Base-by-base conservation (phyloP, 2,113 vertebrate species). In the Abramis brama region DNA sequence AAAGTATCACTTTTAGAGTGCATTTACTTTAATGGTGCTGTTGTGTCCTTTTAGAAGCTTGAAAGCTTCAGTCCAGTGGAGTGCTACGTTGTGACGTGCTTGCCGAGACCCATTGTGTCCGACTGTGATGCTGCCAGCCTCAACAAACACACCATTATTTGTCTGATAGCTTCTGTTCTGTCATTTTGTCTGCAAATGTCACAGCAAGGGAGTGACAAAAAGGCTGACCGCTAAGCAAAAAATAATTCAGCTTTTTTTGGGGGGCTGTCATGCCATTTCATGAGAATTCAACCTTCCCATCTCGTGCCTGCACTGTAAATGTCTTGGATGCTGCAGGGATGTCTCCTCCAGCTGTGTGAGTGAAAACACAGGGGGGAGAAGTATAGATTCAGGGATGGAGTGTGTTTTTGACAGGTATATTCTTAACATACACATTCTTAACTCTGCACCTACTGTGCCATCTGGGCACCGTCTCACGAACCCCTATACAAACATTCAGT, bases 141-240 rank as follows among this genome's bases (percentile, higher is more conserved):
- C 68, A 59, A 87, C 70, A 87, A 88, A 86, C 52, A 66, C 45
- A 47, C 79, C 66, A 84, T 84, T 88, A 87, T 87, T 83, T 83
- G 45, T 84, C 83, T 64, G 75, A 84, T 83, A 70, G 83, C 59
- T 81, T 74, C 75, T 83, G 80, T 82, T 81, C 79, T 86, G 83
- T 88, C 59, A 88, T 87, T 86, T 86, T 73, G 17, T 45, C 71
- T 81, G 71, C 50, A 84, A 85, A 87, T 87, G 87, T 79, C 84
- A 84, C 39, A 30, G 71, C 57, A 43, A 82, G 81, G 70, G 85
- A 79, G 43, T 71, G 30, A 81, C 71, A 68, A 84, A 87, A 66
- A 86, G 82, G 52, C 59, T 60, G 33, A 76, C 13, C 21, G 55
- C 55, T 62, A 78, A 68, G 71, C 57, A 47, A 27, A 47, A 36